Conservation (phyloP, 2,797 vertebrate genomes). For the Hydrocynus forskahlii region DNA sequence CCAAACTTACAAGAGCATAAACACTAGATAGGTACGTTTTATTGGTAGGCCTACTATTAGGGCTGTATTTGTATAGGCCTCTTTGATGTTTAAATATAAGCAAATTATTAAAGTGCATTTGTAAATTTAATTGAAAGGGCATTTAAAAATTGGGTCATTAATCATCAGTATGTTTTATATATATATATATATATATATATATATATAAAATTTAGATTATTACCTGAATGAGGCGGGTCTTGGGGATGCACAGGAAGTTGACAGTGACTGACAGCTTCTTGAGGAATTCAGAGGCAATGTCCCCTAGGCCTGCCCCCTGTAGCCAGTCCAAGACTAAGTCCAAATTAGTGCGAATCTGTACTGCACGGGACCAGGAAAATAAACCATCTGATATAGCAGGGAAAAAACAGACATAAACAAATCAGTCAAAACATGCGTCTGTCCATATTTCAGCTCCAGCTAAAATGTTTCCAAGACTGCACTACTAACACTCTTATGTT, state of each 20-base stretch:
- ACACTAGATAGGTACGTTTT: background rate
- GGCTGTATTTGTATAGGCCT: background rate
- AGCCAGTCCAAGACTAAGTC: slow-evolving; percentile 93
- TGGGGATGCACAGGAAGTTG: slow-evolving; percentile 92
- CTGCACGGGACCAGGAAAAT: slow-evolving; percentile 92
- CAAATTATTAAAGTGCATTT: background rate
- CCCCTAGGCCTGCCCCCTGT: slow-evolving; percentile 88
- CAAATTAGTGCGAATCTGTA: slow-evolving; percentile 91
- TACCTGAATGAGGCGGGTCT: slow-evolving; percentile 91
- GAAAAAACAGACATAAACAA: background rate
- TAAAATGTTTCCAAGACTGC: background rate
- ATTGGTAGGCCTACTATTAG: background rate
- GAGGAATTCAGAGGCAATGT: slow-evolving; percentile 92
- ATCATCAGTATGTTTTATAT: too few species aligned
- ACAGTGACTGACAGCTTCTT: slow-evolving; percentile 90
- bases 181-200: too few species aligned
- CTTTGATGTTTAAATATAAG: too few species aligned
- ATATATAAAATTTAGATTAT: slow-evolving; percentile 25
- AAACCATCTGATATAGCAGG: slow-evolving; percentile 75
- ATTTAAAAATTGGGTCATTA: too few species aligned
- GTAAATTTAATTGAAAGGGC: too few species aligned
- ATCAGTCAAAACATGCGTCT: background rate
- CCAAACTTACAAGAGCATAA: background rate
- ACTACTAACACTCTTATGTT: background rate
- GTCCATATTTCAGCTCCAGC: background rate